Evolutionary conservation across 1,140 invertebrate genomes (phyloP).

Genomic region (Trachelipus rathkii): DNA sequence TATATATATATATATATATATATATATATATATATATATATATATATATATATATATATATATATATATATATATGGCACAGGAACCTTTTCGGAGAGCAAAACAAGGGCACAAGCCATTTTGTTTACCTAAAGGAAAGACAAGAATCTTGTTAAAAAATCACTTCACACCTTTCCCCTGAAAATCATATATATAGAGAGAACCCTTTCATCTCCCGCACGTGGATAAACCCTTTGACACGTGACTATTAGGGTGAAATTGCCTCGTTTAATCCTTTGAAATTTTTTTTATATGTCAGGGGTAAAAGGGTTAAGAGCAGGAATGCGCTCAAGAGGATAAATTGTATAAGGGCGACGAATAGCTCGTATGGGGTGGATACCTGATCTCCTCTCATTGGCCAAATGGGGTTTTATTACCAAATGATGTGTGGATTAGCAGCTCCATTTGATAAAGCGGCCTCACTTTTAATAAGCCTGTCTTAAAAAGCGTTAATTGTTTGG

Average conservation of each 20-base stretch:
- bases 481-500: not conserved
- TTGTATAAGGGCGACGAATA: not conserved
- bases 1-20: no score
- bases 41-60: no score
- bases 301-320: not conserved
- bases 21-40: no score
- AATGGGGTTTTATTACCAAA: conserved; percentile 7
- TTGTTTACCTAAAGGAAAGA: no score
- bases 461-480: not conserved
- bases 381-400: not conserved
- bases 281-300: not conserved
- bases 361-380: not conserved
- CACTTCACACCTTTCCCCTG: not conserved
- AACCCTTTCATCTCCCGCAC: conserved; percentile 6
- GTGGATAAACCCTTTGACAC: not conserved
- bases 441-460: not conserved
- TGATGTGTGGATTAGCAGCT: not conserved
- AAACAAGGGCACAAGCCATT: no score
- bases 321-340: not conserved
- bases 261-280: conserved; percentile 5
- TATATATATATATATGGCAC: no score
- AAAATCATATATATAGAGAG: not conserved
- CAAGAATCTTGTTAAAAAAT: not conserved
- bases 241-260: not conserved
- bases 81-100: no score